Conservation (phyloP, 2,888 invertebrate species). For the Drosophila subsilvestris region DNA sequence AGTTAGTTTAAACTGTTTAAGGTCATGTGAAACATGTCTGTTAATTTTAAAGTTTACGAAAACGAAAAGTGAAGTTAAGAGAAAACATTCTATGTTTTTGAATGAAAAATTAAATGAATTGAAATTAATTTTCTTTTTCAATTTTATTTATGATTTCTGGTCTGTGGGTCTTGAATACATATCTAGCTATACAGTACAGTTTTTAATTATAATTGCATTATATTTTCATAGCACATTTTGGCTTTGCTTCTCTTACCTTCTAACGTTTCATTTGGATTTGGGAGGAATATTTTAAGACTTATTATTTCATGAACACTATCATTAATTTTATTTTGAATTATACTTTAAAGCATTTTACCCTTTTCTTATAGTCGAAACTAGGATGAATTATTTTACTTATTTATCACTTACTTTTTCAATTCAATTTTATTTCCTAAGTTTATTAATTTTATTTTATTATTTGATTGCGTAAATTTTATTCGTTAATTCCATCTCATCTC, state of each 20-base stretch:
- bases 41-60: constrained; percentile 33
- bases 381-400: no score
- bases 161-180: constrained; percentile 43
- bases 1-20: constrained; percentile 21
- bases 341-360: not conserved
- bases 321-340: not conserved
- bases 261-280: not conserved
- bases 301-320: not conserved
- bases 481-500: constrained; percentile 14
- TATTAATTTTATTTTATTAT: not conserved
- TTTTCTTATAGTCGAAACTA: no score
- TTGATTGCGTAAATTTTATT: not conserved
- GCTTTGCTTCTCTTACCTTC: not conserved
- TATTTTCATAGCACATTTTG: not conserved
- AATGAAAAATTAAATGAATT: constrained; percentile 64
- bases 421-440: not conserved
- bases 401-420: no score
- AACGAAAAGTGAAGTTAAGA: constrained; percentile 13
- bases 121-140: constrained; percentile 60
- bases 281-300: not conserved
- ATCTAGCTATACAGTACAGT: not conserved
- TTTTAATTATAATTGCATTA: not conserved
- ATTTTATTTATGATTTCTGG: constrained; percentile 49
- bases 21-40: constrained; percentile 60
- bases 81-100: constrained; percentile 18